A percentile compares a stretch with the other conserved stretches of the same genome.
phyloP scores from a whole-genome alignment of 2,888 invertebrate genomes.

The Cantharis flavilabris region DNA sequence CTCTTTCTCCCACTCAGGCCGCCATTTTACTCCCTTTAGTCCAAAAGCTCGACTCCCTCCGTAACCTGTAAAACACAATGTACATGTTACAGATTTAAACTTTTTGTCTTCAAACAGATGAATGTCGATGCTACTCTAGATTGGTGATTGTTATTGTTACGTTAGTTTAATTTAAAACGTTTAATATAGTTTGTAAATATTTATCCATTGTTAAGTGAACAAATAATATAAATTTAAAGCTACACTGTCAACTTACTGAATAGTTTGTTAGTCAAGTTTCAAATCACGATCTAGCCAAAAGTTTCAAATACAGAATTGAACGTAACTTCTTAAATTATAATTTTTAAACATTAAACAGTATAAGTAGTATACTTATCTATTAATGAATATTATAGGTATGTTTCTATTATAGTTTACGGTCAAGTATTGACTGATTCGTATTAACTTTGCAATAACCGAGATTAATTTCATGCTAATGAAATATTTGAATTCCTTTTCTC shows the following conservation, averaged over 20 bases:
- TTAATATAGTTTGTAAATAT: not conserved
- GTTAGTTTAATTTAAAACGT: not conserved
- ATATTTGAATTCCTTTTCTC: too few species aligned
- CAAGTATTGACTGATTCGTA: too few species aligned
- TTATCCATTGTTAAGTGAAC: not conserved
- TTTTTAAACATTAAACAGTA: not conserved
- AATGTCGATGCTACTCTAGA: conserved; percentile 30
- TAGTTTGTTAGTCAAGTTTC: not conserved
- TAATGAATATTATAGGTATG: too few species aligned
- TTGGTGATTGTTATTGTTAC: conserved; percentile 17
- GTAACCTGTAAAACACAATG: conserved; percentile 36
- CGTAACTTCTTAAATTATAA: not conserved
- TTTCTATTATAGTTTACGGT: too few species aligned
- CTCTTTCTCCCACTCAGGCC: conserved; percentile 51
- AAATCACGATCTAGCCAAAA: not conserved
- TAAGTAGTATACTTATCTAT: too few species aligned
- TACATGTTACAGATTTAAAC: conserved; percentile 41
- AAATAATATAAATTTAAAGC: too few species aligned
- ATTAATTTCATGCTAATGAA: too few species aligned
- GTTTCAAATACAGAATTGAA: not conserved
- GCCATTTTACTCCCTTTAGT: conserved; percentile 52
- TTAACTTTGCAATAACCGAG: too few species aligned
- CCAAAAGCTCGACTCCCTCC: conserved; percentile 32
- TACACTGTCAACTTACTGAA: not conserved
- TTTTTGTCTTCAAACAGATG: conserved; percentile 33